Percentiles rank a stretch among this genome's conserved stretches.
These are phyloP conservation scores for Galerucella pusilla DNA, from an alignment of 2,888 invertebrate genomes.

Conservation along the genomic window DNA sequence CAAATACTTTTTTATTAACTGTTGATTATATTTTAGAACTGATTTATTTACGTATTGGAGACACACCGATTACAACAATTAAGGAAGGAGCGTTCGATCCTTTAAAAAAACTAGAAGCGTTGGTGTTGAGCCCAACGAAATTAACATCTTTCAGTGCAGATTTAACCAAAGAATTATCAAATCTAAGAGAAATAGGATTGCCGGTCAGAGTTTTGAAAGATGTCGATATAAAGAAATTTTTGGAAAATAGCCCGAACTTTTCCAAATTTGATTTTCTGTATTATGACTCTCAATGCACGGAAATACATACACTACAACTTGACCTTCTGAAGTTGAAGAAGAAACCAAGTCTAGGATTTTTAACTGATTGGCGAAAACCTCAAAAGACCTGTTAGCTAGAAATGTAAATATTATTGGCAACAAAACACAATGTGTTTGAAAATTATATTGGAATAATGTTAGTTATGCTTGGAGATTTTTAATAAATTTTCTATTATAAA, in stretches of 20 bases:
- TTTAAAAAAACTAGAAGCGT: background rate
- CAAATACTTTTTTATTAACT: background rate
- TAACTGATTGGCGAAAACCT: background rate
- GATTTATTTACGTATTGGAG: background rate
- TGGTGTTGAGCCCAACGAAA: background rate
- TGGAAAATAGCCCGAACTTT: background rate
- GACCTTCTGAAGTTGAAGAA: background rate
- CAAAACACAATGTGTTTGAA: background rate
- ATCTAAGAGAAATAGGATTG: background rate
- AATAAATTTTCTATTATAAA: background rate
- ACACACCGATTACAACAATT: background rate
- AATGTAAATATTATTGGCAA: background rate
- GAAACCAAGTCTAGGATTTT: background rate
- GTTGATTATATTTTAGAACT: background rate
- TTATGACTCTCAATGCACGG: background rate
- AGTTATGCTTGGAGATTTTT: background rate
- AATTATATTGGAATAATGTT: background rate
- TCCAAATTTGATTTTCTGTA: background rate
- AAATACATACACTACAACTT: background rate
- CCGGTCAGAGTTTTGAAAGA: background rate
- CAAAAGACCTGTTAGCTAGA: background rate
- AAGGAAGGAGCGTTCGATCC: slow-evolving; percentile 12
- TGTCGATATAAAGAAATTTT: background rate
- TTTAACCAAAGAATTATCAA: background rate
- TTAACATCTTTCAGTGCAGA: background rate